Percentiles rank a stretch among this genome's conserved stretches.
phyloP scores from a whole-genome alignment of 2,113 vertebrate genomes.

The Pycnonotus jocosus region DNA sequence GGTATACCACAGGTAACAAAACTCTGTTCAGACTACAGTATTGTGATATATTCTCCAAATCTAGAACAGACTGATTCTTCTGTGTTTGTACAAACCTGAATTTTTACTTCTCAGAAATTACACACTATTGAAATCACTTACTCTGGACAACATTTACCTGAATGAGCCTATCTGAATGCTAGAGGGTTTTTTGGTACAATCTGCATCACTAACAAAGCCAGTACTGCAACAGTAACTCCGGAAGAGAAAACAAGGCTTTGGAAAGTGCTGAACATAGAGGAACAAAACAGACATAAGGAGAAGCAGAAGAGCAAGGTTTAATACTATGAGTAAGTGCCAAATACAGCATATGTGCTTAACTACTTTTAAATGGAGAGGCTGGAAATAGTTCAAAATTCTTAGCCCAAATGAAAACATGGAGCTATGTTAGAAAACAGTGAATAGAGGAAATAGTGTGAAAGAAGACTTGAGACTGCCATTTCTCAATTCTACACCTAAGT shows the following conservation, averaged over 20 bases:
- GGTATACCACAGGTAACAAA: neutral
- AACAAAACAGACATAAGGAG: neutral
- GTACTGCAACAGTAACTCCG: neutral
- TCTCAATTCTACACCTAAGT: neutral
- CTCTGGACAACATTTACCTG: neutral
- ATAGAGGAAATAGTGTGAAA: neutral
- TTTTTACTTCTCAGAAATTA: conserved; percentile 12
- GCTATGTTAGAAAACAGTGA: conserved; percentile 3
- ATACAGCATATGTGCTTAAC: neutral
- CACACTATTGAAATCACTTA: neutral
- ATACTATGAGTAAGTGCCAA: neutral
- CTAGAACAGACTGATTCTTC: neutral
- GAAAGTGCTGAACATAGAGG: neutral
- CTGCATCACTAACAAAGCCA: neutral
- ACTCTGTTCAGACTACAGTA: neutral
- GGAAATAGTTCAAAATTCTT: conserved; percentile 16
- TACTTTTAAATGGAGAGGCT: conserved; percentile 28
- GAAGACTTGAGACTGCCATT: neutral
- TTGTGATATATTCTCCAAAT: neutral
- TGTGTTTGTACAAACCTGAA: neutral
- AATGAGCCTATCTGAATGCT: neutral
- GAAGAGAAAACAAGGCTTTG: neutral
- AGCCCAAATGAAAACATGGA: neutral
- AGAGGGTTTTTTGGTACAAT: neutral
- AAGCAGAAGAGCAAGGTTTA: neutral